Conservation (phyloP, 2,113 vertebrate species). For the Chelonoidis abingdonii region DNA sequence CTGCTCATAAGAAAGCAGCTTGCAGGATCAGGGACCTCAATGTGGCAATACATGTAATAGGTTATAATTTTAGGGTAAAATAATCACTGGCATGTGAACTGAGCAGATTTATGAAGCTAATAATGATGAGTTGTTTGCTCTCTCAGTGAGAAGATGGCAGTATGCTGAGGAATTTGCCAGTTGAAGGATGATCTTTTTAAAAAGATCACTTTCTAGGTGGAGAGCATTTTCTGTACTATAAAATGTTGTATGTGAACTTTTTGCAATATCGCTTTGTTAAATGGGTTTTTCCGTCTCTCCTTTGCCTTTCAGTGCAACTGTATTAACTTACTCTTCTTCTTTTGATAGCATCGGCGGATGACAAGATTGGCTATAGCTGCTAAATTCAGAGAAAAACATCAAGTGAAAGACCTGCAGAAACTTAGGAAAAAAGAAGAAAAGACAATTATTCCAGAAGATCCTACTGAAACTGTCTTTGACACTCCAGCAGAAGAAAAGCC, state of each 20-base stretch:
- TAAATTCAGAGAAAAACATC: constrained; percentile 89
- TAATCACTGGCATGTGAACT: not conserved
- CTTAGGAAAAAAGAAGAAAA: constrained; percentile 82
- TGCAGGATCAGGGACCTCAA: not conserved
- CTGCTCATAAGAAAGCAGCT: accelerated
- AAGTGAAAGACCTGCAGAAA: constrained; percentile 90
- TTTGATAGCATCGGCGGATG: constrained; percentile 86
- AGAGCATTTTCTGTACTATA: not conserved
- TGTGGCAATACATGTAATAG: not conserved
- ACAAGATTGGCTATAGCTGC: constrained; percentile 86
- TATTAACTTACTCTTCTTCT: not conserved
- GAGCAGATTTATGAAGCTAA: not conserved
- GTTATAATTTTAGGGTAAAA: not conserved
- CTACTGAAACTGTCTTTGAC: constrained; percentile 90
- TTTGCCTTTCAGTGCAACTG: not conserved
- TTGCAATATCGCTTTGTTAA: not conserved
- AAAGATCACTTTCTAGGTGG: too few species aligned
- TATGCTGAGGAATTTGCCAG: not conserved
- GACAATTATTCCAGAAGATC: constrained; percentile 81
- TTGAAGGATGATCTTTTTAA: not conserved
- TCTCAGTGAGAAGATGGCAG: not conserved
- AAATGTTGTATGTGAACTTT: not conserved
- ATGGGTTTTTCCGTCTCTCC: not conserved
- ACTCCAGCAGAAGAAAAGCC: constrained; percentile 88
- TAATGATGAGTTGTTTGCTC: not conserved